A percentile compares a stretch with the other conserved stretches of the same genome.
phyloP scores from a whole-genome alignment of 2,113 vertebrate species.

The Apaloderma vittatum region DNA sequence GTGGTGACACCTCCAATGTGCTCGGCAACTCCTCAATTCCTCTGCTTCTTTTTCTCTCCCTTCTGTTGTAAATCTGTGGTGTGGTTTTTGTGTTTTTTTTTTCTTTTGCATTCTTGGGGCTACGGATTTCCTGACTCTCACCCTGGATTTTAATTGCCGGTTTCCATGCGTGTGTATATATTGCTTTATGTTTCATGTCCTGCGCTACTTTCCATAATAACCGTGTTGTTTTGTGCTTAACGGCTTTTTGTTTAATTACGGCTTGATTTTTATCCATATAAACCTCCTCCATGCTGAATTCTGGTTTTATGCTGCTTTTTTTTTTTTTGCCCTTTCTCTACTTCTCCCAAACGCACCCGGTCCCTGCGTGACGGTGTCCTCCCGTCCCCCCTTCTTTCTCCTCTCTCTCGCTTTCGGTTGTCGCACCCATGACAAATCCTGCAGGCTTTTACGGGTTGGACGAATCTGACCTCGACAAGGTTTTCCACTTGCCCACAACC shows the following conservation, averaged over 20 bases:
- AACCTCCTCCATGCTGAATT: conserved; percentile 56
- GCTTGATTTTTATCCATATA: neutral
- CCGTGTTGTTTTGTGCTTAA: neutral
- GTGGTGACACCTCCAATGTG: neutral
- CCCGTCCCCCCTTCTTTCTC: neutral
- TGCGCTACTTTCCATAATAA: neutral
- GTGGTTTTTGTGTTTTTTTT: neutral
- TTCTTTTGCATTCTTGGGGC: neutral
- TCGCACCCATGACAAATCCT: conserved; percentile 50
- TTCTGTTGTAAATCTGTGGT: neutral
- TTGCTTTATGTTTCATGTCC: neutral
- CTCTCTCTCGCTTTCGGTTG: conserved; percentile 49
- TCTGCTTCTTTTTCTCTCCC: neutral
- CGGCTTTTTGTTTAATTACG: conserved; percentile 44
- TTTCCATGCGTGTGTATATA: neutral
- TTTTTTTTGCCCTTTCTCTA: conserved; percentile 8
- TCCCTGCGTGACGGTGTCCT: neutral
- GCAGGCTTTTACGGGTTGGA: conserved; percentile 91
- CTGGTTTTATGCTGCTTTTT: conserved; percentile 33
- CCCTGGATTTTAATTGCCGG: conserved; percentile 24
- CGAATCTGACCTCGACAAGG: conserved; percentile 91
- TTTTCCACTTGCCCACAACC: conserved; percentile 93
- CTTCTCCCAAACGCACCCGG: conserved; percentile 15
- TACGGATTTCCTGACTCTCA: neutral
- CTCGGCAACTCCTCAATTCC: neutral